A percentile compares a stretch with the other conserved stretches of the same genome.
phyloP scores from a whole-genome alignment of 2,888 invertebrate genomes.

The Pammene fasciana region DNA sequence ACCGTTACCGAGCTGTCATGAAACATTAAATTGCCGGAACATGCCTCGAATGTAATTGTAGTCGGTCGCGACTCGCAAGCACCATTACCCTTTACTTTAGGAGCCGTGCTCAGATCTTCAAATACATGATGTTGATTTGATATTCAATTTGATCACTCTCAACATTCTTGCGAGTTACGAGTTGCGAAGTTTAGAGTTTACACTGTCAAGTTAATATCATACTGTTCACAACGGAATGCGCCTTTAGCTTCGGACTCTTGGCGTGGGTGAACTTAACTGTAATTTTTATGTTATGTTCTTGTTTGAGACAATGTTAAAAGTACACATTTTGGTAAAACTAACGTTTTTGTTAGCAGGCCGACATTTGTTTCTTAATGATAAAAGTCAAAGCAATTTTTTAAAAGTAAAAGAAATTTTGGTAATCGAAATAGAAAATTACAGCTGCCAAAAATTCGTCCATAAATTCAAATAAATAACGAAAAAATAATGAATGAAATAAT shows the following conservation, averaged over 20 bases:
- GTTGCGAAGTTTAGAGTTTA: too few relatives aligned
- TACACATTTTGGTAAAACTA: not conserved
- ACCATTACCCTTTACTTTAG: not conserved
- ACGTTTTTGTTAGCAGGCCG: not conserved
- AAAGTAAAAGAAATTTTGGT: too few relatives aligned
- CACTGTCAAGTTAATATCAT: not conserved
- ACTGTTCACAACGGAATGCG: not conserved
- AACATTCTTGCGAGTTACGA: too few relatives aligned
- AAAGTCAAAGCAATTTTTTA: not conserved
- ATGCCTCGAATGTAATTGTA: constrained; percentile 24
- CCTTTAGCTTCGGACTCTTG: not conserved
- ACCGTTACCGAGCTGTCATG: constrained; percentile 1
- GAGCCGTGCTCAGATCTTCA: not conserved
- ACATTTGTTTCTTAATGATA: not conserved
- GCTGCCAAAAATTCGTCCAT: too few relatives aligned
- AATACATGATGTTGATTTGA: not conserved
- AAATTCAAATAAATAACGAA: too few relatives aligned
- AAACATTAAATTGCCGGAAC: constrained; percentile 16
- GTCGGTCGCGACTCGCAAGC: not conserved
- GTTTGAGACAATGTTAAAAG: constrained; percentile 8
- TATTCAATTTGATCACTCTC: too few relatives aligned
- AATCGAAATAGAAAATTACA: too few relatives aligned
- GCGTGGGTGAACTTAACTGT: not conserved
- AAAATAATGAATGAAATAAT: too few relatives aligned
- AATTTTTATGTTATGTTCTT: constrained; percentile 8